A percentile compares a stretch with the other conserved stretches of the same genome.
phyloP scores from a whole-genome alignment of 1,140 invertebrate species.

The Drosophila pseudoananassae region DNA sequence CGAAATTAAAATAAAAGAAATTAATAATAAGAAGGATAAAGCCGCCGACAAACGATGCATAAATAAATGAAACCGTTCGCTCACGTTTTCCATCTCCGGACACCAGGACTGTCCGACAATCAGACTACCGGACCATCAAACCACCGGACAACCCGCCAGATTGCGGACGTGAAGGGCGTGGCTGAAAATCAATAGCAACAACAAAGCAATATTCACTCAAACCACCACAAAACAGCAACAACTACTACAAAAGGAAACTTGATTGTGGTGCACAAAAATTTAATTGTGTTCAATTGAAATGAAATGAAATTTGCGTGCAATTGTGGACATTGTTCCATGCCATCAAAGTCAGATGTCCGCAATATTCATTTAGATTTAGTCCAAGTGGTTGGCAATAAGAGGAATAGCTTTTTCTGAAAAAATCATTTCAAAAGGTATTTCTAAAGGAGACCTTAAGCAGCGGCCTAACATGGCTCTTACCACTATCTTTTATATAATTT shows the following conservation, averaged over 20 bases:
- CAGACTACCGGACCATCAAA: neutral
- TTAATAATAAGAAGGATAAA: slow-evolving; percentile 31
- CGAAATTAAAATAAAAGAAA: slow-evolving; percentile 38
- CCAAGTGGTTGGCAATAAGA: slow-evolving; percentile 7
- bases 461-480: too few species aligned
- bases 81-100: slow-evolving; percentile 5
- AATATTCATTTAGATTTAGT: slow-evolving; percentile 22
- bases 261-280: slow-evolving; percentile 63
- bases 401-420: neutral
- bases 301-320: slow-evolving; percentile 48
- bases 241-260: slow-evolving; percentile 51
- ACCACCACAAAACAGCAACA: slow-evolving; percentile 32
- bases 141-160: neutral
- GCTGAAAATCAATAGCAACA: slow-evolving; percentile 53
- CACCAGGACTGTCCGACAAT: neutral
- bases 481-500: too few species aligned
- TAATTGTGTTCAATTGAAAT: slow-evolving; percentile 68
- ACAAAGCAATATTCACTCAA: slow-evolving; percentile 20
- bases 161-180: slow-evolving; percentile 19
- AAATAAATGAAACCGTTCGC: slow-evolving; percentile 61
- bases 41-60: slow-evolving; percentile 54
- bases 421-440: too few species aligned
- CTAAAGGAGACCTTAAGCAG: too few species aligned
- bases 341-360: slow-evolving; percentile 2
- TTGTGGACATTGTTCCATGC: slow-evolving; percentile 26